Base-by-base conservation (phyloP, 1,140 invertebrate species). In the Aplysia californica region DNA sequence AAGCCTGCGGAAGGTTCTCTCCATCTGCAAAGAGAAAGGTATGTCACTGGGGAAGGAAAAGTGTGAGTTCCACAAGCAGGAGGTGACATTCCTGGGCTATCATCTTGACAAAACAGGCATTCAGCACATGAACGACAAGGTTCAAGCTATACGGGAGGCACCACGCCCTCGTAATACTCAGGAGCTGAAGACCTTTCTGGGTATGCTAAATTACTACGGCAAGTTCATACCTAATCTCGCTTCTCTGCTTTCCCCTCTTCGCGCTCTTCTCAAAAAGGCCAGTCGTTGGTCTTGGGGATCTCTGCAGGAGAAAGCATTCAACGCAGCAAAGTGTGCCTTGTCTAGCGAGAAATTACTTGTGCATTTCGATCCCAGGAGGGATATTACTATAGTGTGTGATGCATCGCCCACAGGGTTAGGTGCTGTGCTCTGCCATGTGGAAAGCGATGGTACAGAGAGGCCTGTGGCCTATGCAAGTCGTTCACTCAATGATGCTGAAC, bases 391-490 rank as follows among this genome's bases (percentile, higher is more conserved):
- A 26, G 81, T 90, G 21, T 88, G 88, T 26, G 92, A 93, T 87
- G 91, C 90, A 33, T 90, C 86, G 55, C 79, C 85, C 3, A 87
- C 88, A 77, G 91, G 90, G 20, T 79, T 92, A 2, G 90, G 90
- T 0, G 90, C 88, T 18, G 26, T 61, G 10, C 26, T 61, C 6
- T 20, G 10, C 10, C 58, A 61, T 26, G 29, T 18, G 18, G 10
- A 61, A 18, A 29, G 10, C 10, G n/a, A 61, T 61, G 29, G 58
- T 6, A 31, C 20, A 84, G 79, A 81, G 72, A 77, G 80, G 73
- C 90, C 90, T 2, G 87, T 92, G 33, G 87, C 87, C 4, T 92
- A 89, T 84, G 87, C 87, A 3, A 91, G 88, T 0, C 58, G 90
- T 75, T 87, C 85, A 1, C 73, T 92, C 23, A 84, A 80, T 26